These are phyloP conservation scores for Eulemur rubriventer DNA, from an alignment of 2,797 vertebrate genomes.

Conservation along the genomic window DNA sequence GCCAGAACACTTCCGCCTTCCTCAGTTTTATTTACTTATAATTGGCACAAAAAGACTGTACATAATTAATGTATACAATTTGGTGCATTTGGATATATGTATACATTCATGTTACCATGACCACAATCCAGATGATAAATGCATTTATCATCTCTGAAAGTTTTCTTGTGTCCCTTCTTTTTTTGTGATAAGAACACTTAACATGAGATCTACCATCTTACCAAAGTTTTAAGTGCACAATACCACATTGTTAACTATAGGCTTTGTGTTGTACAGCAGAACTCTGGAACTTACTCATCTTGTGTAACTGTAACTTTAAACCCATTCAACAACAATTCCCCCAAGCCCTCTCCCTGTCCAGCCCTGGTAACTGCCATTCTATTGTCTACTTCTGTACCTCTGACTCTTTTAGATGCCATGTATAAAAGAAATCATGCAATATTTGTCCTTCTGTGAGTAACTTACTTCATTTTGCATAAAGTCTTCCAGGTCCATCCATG, in stretches of 20 bases:
- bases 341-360: rapidly evolving
- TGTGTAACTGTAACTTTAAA: background rate
- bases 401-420: background rate
- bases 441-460: background rate
- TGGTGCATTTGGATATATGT: background rate
- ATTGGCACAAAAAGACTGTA: background rate
- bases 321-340: background rate
- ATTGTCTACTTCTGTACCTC: background rate
- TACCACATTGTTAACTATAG: background rate
- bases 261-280: no score
- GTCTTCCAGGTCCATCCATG: background rate
- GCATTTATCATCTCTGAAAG: background rate
- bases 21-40: background rate
- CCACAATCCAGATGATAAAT: background rate
- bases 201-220: background rate
- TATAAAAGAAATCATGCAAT: background rate
- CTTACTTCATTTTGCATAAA: background rate
- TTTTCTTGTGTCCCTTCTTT: background rate
- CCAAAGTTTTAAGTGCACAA: background rate
- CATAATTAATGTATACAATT: background rate
- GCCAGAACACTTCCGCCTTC: background rate
- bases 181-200: background rate
- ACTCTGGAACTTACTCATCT: background rate
- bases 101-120: background rate
- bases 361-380: no score